phyloP scores from a whole-genome alignment of 1,140 invertebrate genomes.

The Leptinotarsa undecemlineata region DNA sequence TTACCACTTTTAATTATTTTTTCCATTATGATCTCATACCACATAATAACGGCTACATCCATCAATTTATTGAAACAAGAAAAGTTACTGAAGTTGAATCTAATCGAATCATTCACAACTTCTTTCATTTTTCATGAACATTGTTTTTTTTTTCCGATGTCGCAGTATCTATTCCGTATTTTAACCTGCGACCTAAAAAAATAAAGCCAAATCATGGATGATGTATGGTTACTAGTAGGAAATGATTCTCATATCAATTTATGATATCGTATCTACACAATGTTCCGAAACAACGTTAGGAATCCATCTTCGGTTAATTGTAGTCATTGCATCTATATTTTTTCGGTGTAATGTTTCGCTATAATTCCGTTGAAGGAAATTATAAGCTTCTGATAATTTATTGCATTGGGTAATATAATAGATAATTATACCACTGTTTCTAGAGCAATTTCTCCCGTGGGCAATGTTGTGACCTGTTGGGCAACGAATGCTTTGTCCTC shows the following conservation, averaged over 20 bases:
- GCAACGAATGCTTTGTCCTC: neutral
- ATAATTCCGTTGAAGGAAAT: conserved; percentile 2
- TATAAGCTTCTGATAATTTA: neutral
- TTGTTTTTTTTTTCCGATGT: too few relatives aligned
- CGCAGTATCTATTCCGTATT: too few relatives aligned
- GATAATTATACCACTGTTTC: neutral
- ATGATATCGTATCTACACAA: neutral
- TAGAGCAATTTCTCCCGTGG: neutral
- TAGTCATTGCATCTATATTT: neutral
- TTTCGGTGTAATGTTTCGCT: conserved; percentile 3
- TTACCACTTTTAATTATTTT: too few relatives aligned
- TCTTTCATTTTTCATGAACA: too few relatives aligned
- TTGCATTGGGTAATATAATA: conserved; percentile 1
- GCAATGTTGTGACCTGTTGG: neutral
- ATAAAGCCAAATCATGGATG: too few relatives aligned
- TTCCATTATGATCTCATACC: too few relatives aligned
- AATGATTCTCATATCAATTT: neutral
- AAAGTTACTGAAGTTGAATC: too few relatives aligned
- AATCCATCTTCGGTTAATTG: neutral
- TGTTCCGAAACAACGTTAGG: neutral
- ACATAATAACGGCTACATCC: too few relatives aligned
- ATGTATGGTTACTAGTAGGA: neutral
- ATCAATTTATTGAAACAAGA: too few relatives aligned
- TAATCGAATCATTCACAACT: too few relatives aligned
- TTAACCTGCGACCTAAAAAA: too few relatives aligned